Evolutionary conservation across 2,797 vertebrate genomes (phyloP).

Genomic region (Gallinago solitaria): DNA sequence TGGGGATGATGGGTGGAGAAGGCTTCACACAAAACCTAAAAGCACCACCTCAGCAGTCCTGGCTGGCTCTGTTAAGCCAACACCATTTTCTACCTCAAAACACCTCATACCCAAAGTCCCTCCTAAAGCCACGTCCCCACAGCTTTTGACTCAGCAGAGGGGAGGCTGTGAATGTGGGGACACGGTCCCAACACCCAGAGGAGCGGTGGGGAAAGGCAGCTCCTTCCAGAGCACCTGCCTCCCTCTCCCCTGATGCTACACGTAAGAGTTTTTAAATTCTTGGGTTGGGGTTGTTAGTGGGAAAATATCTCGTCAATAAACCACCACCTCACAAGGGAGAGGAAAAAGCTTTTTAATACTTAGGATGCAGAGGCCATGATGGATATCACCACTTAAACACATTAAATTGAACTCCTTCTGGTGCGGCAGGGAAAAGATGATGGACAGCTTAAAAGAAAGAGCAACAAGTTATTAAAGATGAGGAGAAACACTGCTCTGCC

Average conservation of each 20-base stretch:
- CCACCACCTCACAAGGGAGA: neutral
- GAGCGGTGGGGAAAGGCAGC: neutral
- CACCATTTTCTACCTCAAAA: neutral
- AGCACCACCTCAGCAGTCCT: neutral
- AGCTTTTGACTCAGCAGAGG: neutral
- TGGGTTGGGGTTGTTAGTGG: neutral
- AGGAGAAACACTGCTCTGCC: neutral
- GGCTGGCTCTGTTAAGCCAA: neutral
- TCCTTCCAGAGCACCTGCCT: neutral
- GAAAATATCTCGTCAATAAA: neutral
- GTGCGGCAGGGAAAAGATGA: neutral
- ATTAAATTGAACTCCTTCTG: neutral
- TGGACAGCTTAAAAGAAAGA: neutral
- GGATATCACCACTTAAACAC: neutral
- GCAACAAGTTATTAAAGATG: neutral
- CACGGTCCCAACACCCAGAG: accelerated
- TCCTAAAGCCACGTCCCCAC: neutral
- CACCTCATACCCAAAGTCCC: neutral
- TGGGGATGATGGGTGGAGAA: accelerated
- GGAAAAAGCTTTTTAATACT: neutral
- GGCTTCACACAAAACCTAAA: neutral
- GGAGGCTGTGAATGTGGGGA: accelerated
- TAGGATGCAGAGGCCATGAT: neutral
- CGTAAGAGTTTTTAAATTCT: neutral
- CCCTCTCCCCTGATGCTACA: neutral